Conservation (phyloP, 2,888 invertebrate species). For the Sphaerophoria taeniata region DNA sequence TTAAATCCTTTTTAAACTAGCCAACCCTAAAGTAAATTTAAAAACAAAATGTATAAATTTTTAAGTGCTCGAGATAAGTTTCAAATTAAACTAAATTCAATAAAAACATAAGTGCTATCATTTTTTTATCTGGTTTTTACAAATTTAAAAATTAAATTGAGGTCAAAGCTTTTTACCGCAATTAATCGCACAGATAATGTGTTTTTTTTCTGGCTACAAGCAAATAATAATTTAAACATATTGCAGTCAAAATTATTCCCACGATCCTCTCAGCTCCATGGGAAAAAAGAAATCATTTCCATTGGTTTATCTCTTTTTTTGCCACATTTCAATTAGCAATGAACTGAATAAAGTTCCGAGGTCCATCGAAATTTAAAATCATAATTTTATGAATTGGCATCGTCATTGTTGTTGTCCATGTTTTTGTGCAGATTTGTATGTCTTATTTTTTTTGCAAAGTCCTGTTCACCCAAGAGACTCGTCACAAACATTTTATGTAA, state of each 20-base stretch:
- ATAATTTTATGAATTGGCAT: slow-evolving; percentile 52
- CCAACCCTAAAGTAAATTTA: too few relatives aligned
- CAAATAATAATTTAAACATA: slow-evolving; percentile 23
- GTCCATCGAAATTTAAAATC: slow-evolving; percentile 33
- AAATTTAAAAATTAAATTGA: slow-evolving; percentile 14
- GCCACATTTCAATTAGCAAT: slow-evolving; percentile 50
- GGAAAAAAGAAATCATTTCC: slow-evolving; percentile 11
- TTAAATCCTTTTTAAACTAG: too few relatives aligned
- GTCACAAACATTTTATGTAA: slow-evolving; percentile 7
- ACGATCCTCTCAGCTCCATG: background rate
- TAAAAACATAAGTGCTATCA: background rate
- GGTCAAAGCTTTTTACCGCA: slow-evolving; percentile 13
- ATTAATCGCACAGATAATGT: background rate
- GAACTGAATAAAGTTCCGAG: slow-evolving; percentile 33
- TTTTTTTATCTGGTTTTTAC: background rate
- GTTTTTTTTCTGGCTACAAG: background rate
- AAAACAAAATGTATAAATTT: background rate
- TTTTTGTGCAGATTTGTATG: slow-evolving; percentile 22
- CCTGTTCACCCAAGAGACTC: slow-evolving; percentile 34
- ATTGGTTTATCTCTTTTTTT: slow-evolving; percentile 13
- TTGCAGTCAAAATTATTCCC: slow-evolving; percentile 10
- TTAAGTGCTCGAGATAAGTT: background rate
- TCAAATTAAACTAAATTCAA: slow-evolving; percentile 11
- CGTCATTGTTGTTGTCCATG: background rate
- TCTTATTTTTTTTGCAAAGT: background rate